A percentile compares a stretch with the other conserved stretches of the same genome.
Conservation (phyloP, 1,140 invertebrate genomes). For the Drosophila repleta region DNA sequence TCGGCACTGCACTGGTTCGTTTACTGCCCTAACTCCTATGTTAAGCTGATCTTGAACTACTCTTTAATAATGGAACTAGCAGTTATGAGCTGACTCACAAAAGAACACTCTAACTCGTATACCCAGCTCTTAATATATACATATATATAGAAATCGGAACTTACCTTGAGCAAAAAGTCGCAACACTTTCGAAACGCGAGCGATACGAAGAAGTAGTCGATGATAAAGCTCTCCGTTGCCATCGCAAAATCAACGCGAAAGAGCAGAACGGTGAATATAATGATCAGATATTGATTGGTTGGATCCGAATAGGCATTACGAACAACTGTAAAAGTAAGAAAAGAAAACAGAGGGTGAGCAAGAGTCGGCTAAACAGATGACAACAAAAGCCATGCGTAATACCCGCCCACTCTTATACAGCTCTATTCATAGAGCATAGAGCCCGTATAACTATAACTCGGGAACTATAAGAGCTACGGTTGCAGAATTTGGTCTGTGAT, state of each 20-base stretch:
- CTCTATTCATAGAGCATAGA: too few species aligned
- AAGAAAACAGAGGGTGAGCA: background rate
- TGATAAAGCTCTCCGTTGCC: conserved; percentile 93
- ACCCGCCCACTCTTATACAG: too few species aligned
- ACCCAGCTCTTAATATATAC: background rate
- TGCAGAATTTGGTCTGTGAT: too few species aligned
- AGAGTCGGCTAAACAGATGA: background rate
- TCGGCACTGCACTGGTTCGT: too few species aligned
- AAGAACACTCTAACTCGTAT: too few species aligned
- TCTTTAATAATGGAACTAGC: too few species aligned
- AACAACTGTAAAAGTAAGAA: conserved; percentile 86
- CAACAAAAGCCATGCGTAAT: too few species aligned
- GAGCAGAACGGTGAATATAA: conserved; percentile 95
- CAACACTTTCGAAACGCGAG: conserved; percentile 94
- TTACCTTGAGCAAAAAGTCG: conserved; percentile 92
- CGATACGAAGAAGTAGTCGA: conserved; percentile 96
- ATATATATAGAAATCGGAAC: background rate
- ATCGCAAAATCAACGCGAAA: conserved; percentile 93
- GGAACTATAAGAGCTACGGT: too few species aligned
- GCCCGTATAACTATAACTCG: too few species aligned
- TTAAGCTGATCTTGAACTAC: too few species aligned
- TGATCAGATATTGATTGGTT: conserved; percentile 95
- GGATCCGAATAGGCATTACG: conserved; percentile 96
- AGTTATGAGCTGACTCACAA: too few species aligned
- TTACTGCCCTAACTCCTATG: too few species aligned